Evolutionary conservation across 2,113 vertebrate species (phyloP).

Genomic region (Etheostoma cragini): DNA sequence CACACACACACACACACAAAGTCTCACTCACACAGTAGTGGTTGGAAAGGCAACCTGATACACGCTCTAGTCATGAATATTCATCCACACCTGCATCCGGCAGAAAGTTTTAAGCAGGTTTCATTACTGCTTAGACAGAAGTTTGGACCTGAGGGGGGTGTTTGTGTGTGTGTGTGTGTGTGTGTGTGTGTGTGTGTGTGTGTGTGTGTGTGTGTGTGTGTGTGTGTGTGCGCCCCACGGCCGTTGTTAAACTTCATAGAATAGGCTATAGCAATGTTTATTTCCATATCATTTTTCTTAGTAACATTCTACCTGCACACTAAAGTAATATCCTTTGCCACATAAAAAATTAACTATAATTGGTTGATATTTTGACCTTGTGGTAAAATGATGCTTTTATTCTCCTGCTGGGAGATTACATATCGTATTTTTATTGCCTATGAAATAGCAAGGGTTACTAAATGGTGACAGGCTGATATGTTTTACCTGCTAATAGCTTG

Average conservation of each 20-base stretch:
- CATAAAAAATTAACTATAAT: slow-evolving; percentile 53
- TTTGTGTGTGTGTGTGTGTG: slow-evolving; percentile 30
- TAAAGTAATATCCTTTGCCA: slow-evolving; percentile 41
- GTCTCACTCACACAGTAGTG: slow-evolving; percentile 58
- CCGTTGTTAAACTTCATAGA: slow-evolving; percentile 22
- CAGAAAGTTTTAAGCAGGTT: slow-evolving; percentile 75
- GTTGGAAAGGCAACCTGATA: slow-evolving; percentile 61
- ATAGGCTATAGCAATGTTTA: slow-evolving; percentile 25
- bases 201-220: neutral
- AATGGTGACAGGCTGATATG: slow-evolving; percentile 61
- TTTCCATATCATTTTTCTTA: slow-evolving; percentile 22
- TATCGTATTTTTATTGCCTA: slow-evolving; percentile 42
- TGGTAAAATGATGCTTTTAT: slow-evolving; percentile 53
- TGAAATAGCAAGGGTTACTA: slow-evolving; percentile 52
- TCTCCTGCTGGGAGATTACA: slow-evolving; percentile 27
- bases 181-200: slow-evolving; percentile 14
- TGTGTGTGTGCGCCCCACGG: neutral
- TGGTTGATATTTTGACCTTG: slow-evolving; percentile 57
- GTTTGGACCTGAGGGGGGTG: slow-evolving; percentile 57
- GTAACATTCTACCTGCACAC: slow-evolving; percentile 13
- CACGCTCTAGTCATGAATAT: slow-evolving; percentile 80
- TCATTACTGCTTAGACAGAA: slow-evolving; percentile 68
- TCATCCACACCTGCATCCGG: slow-evolving; percentile 81
- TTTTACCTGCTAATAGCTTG: slow-evolving; percentile 59
- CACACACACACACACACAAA: neutral